Evolutionary conservation across 2,113 vertebrate species (phyloP), one percentile per base, ranked within the genome.

Genomic region (Pteronura brasiliensis): DNA sequence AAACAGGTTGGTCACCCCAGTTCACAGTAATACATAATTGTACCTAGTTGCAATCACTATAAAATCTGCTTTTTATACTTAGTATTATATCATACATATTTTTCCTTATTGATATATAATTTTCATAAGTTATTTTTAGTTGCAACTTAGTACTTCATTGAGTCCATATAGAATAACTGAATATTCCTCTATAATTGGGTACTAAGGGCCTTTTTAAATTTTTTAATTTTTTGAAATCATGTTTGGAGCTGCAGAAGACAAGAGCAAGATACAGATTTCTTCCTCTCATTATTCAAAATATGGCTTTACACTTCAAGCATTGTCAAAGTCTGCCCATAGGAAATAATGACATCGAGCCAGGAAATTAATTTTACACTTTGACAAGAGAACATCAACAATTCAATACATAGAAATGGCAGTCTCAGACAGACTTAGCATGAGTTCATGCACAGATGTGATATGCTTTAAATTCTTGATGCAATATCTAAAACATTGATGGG

Each of bases 231-330:
- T 96, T 79, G 52, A 81, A 95, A 74, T 96, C 34, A 65, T 65
- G 92, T 92, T 63, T 61, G 44, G 27, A 76, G 34, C n/a, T 65
- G 7, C 42, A 96, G 25, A 92, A 89, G 76, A 31, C 25, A 61
- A 74, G 6, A 89, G 31, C 21, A 96, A 93, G 42, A 67, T 34
- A 59, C 0, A 7, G 17, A 80, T 67, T 81, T 92, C 83, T 63
- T 81, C 69, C 93, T 92, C 49, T 77, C 42, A 4, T 74, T 88
- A 93, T 87, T 88, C 84, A 94, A 91, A 91, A 86, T 76, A 20
- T 39, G 49, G 39, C 17, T 85, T 92, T n/a, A 67, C 3, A 69
- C 34, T 69, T 94, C 31, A 96, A 67, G 52, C 31, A 31, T 67
- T 61, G 7, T 74, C 84, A n/a, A n/a, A 85, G 6, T 44, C 57